phyloP scores from a whole-genome alignment of 2,888 invertebrate genomes.

The Drosophila percnosoma region DNA sequence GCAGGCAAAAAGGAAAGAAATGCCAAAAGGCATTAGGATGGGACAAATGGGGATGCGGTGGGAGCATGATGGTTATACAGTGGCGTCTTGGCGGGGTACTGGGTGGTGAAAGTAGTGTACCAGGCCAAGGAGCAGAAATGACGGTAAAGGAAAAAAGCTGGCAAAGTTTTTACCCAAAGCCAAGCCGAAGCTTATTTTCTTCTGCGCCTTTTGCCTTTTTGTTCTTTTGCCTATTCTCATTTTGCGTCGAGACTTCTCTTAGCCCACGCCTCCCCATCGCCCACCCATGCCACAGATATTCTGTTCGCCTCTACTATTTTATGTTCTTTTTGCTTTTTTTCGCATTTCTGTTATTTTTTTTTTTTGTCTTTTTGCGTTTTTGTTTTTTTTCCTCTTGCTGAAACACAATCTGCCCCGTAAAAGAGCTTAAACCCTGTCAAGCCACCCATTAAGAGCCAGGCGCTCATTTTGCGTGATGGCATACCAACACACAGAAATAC shows the following conservation, averaged over 20 bases:
- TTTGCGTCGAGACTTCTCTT: constrained; percentile 49
- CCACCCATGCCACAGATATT: constrained; percentile 3
- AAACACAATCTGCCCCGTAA: constrained; percentile 80
- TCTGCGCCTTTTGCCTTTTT: constrained; percentile 68
- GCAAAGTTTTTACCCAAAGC: constrained; percentile 66
- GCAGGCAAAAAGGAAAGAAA: constrained; percentile 43
- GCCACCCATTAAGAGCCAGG: constrained; percentile 80
- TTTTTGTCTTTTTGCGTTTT: constrained; percentile 6
- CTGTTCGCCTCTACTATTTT: constrained; percentile 21
- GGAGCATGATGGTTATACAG: neutral
- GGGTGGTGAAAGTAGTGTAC: constrained; percentile 1
- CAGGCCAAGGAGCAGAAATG: constrained; percentile 51
- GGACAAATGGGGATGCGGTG: neutral
- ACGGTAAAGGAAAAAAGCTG: constrained; percentile 67
- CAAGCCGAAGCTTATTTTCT: constrained; percentile 78
- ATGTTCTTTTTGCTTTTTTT: constrained; percentile 14
- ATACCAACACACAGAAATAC: constrained; percentile 64
- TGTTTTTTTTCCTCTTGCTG: constrained; percentile 52
- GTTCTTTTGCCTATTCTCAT: constrained; percentile 49
- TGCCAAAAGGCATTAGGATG: constrained; percentile 35
- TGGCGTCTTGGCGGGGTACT: neutral
- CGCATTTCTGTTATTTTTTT: constrained; percentile 1
- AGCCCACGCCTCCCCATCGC: constrained; percentile 16
- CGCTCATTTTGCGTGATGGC: constrained; percentile 78
- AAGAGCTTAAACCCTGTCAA: constrained; percentile 81